phyloP scores from a whole-genome alignment of 2,888 invertebrate species.

The Oscheius myriophilus region DNA sequence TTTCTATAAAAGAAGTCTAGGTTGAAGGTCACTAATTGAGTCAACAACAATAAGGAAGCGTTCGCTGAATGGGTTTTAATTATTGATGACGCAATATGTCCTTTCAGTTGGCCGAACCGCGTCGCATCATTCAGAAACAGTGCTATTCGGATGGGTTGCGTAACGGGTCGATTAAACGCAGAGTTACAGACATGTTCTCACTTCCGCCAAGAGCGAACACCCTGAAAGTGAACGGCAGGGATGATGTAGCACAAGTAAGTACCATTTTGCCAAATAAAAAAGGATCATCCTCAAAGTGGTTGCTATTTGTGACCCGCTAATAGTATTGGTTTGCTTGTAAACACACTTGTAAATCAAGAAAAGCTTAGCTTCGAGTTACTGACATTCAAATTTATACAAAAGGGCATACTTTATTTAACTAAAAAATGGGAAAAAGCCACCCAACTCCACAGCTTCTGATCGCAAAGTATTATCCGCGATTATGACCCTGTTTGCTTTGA shows the following conservation, averaged over 20 bases:
- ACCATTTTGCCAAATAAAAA: not conserved
- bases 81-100: constrained; percentile 3
- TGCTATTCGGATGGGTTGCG: constrained; percentile 25
- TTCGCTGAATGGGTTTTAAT: constrained; percentile 3
- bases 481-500: no score
- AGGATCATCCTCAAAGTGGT: not conserved
- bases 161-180: constrained; percentile 34
- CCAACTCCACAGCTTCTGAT: no score
- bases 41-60: not conserved
- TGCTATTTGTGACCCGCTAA: not conserved
- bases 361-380: no score
- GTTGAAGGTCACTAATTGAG: no score
- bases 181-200: constrained; percentile 27
- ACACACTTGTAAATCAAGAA: no score
- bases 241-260: constrained; percentile 17
- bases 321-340: no score
- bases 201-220: constrained; percentile 15
- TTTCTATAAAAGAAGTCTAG: not conserved
- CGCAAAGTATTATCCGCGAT: no score
- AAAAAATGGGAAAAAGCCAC: no score
- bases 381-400: no score
- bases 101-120: constrained; percentile 22
- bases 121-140: constrained; percentile 24
- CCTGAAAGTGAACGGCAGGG: constrained; percentile 11
- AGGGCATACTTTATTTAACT: no score